Conservation (phyloP, 2,797 vertebrate species). For the Chrysocyon brachyurus region DNA sequence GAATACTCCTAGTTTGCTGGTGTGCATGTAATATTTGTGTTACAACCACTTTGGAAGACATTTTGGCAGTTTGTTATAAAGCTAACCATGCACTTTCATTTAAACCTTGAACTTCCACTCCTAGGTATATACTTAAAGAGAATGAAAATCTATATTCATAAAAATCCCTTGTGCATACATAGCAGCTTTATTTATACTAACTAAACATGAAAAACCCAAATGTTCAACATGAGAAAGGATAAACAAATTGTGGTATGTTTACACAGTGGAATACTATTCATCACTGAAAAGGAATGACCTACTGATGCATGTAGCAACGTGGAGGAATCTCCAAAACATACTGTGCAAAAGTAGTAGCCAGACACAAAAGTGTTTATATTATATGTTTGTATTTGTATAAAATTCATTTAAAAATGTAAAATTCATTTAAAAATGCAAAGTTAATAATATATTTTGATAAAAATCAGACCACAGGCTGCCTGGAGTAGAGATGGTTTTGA, state of each 20-base stretch:
- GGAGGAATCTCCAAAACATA: neutral
- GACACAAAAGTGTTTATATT: neutral
- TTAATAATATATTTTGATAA: neutral
- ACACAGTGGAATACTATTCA: neutral
- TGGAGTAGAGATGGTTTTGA: neutral
- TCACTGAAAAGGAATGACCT: neutral
- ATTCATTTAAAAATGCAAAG: neutral
- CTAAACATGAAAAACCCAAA: neutral
- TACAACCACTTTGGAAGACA: neutral
- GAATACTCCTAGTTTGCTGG: neutral
- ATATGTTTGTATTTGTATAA: neutral
- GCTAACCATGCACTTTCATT: neutral
- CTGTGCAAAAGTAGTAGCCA: neutral
- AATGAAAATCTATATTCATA: neutral
- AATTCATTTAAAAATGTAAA: neutral
- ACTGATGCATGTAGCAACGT: neutral
- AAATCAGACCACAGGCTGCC: neutral
- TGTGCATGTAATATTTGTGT: neutral
- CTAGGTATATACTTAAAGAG: neutral
- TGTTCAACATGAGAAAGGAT: neutral
- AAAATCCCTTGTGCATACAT: neutral
- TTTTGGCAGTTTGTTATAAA: neutral
- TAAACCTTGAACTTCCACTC: neutral
- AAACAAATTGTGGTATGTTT: neutral
- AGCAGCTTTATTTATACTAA: neutral